Conservation (phyloP, 2,113 vertebrate species). For the Athene noctua region DNA sequence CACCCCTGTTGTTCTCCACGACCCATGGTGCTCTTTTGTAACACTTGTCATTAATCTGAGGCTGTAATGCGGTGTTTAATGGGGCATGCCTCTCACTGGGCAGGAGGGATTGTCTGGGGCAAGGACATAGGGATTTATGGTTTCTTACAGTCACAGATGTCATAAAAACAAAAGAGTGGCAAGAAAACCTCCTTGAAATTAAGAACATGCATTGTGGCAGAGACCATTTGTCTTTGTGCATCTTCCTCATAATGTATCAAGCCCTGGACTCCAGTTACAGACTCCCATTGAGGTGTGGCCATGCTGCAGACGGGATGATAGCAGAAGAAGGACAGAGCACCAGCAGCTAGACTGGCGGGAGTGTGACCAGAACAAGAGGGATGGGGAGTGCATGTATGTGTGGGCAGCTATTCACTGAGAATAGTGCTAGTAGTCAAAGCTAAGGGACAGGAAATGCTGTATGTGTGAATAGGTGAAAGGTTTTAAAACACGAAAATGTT, state of each 20-base stretch:
- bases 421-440: not conserved
- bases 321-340: not conserved
- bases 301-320: not conserved
- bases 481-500: not conserved
- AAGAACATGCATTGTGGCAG: not conserved
- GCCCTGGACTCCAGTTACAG: not conserved
- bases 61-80: not conserved
- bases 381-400: not conserved
- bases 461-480: not conserved
- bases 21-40: not conserved
- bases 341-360: not conserved
- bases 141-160: not conserved
- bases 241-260: rapidly evolving
- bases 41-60: not conserved
- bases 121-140: not conserved
- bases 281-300: not conserved
- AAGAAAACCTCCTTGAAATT: not conserved
- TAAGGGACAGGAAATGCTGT: not conserved
- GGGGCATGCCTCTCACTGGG: not conserved
- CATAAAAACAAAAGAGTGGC: not conserved
- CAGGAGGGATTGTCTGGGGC: not conserved
- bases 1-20: not conserved
- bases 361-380: not conserved
- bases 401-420: not conserved
- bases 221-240: not conserved